A percentile compares a stretch with the other conserved stretches of the same genome.
Conservation (phyloP, 2,888 invertebrate species). For the Nephrocerus scutellatus region DNA sequence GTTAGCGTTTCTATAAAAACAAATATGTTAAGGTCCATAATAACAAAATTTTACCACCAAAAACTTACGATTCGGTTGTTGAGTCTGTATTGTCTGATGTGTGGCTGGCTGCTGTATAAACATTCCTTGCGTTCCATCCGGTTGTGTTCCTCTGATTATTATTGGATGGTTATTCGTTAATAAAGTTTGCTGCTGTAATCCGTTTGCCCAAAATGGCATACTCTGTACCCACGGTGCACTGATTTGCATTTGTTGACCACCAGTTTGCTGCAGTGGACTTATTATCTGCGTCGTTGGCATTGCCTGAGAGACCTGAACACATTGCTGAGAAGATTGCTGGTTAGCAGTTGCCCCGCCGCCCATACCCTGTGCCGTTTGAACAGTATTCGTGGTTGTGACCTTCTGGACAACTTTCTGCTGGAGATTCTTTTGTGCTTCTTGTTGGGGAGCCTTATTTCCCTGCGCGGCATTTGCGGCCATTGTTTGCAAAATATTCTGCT, state of each 20-base stretch:
- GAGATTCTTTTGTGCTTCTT: constrained; percentile 39
- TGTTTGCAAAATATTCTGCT: constrained; percentile 45
- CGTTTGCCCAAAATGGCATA: constrained; percentile 67
- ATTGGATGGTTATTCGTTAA: constrained; percentile 74
- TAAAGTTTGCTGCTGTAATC: constrained; percentile 62
- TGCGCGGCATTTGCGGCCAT: constrained; percentile 34
- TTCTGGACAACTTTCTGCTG: constrained; percentile 54
- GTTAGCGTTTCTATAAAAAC: constrained; percentile 37
- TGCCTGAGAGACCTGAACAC: constrained; percentile 66
- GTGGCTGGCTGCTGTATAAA: constrained; percentile 65
- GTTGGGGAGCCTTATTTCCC: constrained; percentile 34
- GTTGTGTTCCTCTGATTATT: constrained; percentile 67
- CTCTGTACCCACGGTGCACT: constrained; percentile 67
- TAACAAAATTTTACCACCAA: no score
- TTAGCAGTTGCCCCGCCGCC: constrained; percentile 43
- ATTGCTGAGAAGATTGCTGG: constrained; percentile 56
- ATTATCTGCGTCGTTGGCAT: constrained; percentile 69
- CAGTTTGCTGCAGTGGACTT: constrained; percentile 61
- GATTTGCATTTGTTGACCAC: constrained; percentile 67
- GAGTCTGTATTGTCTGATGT: constrained; percentile 53
- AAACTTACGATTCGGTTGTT: constrained; percentile 60
- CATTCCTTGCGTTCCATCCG: constrained; percentile 66
- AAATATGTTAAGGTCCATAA: no score
- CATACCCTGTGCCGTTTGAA: constrained; percentile 40
- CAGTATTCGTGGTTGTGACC: constrained; percentile 44